Evolutionary conservation across 2,797 vertebrate genomes (phyloP).

Genomic region (Peromyscus eremicus): DNA sequence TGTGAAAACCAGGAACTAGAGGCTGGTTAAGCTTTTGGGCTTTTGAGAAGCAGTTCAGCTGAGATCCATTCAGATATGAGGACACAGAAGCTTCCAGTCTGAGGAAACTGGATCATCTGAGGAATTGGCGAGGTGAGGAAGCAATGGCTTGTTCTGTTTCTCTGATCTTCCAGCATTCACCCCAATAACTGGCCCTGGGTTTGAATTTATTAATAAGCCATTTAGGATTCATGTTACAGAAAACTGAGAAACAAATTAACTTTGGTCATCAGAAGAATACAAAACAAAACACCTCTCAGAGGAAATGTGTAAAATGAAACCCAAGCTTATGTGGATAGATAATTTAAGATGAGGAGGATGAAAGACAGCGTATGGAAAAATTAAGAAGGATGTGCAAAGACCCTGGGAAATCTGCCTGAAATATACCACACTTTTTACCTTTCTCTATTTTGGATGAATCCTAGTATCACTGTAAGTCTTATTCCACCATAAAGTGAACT

Average conservation of each 20-base stretch:
- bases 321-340: background rate
- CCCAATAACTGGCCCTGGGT: no score
- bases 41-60: no score
- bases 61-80: no score
- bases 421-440: rapidly evolving
- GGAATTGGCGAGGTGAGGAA: no score
- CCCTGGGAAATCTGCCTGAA: background rate
- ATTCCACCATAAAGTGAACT: background rate
- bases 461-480: background rate
- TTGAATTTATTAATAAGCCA: no score
- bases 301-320: background rate
- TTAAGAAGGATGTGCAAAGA: rapidly evolving
- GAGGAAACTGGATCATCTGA: no score
- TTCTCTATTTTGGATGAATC: background rate
- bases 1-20: no score
- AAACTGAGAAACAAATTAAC: background rate
- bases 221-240: no score
- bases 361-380: background rate
- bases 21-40: no score
- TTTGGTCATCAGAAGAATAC: background rate
- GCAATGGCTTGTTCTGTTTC: no score
- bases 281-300: background rate
- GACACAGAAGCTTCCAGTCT: no score
- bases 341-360: background rate
- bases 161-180: no score